A percentile compares a stretch with the other conserved stretches of the same genome.
Evolutionary conservation across 1,140 invertebrate species (phyloP).

Genomic region (Papilio glaucus): DNA sequence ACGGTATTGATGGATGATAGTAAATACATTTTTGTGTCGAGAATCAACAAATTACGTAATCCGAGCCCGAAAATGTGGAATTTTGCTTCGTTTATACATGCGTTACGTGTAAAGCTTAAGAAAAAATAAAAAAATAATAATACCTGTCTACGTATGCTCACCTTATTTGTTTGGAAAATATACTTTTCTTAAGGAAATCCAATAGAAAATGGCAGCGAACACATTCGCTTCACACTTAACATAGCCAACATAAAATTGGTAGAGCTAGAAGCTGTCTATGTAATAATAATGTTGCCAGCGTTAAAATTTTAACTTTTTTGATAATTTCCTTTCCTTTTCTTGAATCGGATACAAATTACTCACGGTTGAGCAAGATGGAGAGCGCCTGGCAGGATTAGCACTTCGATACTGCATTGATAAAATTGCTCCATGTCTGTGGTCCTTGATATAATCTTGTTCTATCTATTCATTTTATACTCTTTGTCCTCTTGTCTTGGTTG

Average conservation of each 20-base stretch:
- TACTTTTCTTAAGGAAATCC: slow-evolving; percentile 56
- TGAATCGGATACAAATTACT: too few species aligned
- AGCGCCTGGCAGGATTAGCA: too few species aligned
- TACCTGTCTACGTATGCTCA: slow-evolving; percentile 70
- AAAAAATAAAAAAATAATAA: slow-evolving; percentile 50
- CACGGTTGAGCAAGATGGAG: too few species aligned
- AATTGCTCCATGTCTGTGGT: too few species aligned
- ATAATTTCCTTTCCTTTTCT: background rate
- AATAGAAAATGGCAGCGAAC: slow-evolving; percentile 79
- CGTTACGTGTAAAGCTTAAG: slow-evolving; percentile 56
- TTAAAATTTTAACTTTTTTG: background rate
- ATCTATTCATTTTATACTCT: too few species aligned
- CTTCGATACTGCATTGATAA: too few species aligned
- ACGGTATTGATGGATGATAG: slow-evolving; percentile 64
- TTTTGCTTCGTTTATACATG: slow-evolving; percentile 57
- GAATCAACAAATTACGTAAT: slow-evolving; percentile 82
- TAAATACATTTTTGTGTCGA: slow-evolving; percentile 69
- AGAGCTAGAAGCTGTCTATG: background rate
- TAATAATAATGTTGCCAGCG: background rate
- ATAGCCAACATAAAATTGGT: slow-evolving; percentile 54
- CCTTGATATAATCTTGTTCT: too few species aligned
- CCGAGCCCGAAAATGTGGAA: slow-evolving; percentile 55
- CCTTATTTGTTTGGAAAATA: slow-evolving; percentile 62
- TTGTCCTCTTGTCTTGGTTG: too few species aligned
- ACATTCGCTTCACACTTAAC: slow-evolving; percentile 64